Conservation (phyloP, 2,888 invertebrate genomes). For the Alloscopus bannaensis region DNA sequence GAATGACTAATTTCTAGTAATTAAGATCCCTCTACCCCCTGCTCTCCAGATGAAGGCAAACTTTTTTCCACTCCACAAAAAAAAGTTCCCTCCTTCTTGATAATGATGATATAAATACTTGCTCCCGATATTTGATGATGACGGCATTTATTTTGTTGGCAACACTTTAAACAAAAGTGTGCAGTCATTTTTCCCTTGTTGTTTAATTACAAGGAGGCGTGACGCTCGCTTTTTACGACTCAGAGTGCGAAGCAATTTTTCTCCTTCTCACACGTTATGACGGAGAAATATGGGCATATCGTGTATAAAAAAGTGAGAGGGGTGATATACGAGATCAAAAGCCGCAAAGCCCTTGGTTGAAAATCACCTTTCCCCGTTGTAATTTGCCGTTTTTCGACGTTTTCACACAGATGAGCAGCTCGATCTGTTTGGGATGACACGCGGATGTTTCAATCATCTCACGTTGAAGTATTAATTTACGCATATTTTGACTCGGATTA, state of each 20-base stretch:
- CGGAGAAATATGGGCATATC: no score
- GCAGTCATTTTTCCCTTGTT: not conserved
- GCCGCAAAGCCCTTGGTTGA: not conserved
- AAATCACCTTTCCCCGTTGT: no score
- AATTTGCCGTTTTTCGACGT: not conserved
- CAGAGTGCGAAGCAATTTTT: no score
- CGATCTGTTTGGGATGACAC: not conserved
- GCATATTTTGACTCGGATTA: slow-evolving; percentile 8
- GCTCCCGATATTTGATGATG: not conserved
- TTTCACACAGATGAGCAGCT: not conserved
- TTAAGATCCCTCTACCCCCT: not conserved
- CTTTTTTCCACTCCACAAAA: not conserved
- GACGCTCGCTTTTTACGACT: not conserved
- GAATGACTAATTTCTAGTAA: slow-evolving; percentile 8
- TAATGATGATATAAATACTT: slow-evolving; percentile 5
- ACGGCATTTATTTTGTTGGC: not conserved
- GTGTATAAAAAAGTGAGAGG: no score
- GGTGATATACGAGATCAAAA: not conserved
- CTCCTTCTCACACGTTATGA: no score
- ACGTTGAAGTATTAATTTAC: slow-evolving; percentile 5
- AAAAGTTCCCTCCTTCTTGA: not conserved
- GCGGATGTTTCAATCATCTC: slow-evolving; percentile 1
- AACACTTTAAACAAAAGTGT: not conserved
- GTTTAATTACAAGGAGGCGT: slow-evolving; percentile 6
- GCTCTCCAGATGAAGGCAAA: no score